phyloP scores from a whole-genome alignment of 2,113 vertebrate species.

The Podiceps cristatus region DNA sequence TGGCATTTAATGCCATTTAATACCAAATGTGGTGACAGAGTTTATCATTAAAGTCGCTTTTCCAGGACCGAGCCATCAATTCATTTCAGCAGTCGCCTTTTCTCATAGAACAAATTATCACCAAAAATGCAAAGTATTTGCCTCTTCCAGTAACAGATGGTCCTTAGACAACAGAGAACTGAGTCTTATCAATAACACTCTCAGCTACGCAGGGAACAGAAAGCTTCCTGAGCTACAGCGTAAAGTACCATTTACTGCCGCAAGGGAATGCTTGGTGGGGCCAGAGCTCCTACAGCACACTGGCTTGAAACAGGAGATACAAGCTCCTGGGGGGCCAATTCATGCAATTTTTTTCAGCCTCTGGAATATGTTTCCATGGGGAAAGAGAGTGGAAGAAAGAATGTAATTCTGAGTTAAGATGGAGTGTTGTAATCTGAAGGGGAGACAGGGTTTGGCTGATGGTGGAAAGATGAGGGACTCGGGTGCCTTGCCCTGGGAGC shows the following conservation, averaged over 20 bases:
- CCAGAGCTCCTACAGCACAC: neutral
- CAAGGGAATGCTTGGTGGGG: slow-evolving; percentile 16
- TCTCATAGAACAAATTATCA: slow-evolving; percentile 24
- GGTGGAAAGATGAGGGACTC: neutral
- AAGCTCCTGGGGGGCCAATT: neutral
- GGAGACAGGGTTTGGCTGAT: neutral
- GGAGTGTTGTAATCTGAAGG: neutral
- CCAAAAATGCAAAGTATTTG: slow-evolving; percentile 39
- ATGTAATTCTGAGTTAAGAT: neutral
- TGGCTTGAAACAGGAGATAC: neutral
- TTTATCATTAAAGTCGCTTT: neutral
- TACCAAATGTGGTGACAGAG: neutral
- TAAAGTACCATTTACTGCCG: slow-evolving; percentile 52
- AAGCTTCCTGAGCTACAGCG: neutral
- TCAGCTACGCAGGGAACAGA: neutral
- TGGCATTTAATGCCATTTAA: neutral
- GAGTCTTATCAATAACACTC: slow-evolving; percentile 56
- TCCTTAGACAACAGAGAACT: slow-evolving; percentile 27
- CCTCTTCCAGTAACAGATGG: slow-evolving; percentile 46
- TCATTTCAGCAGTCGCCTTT: slow-evolving; percentile 21
- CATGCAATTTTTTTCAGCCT: neutral
- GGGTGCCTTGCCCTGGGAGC: rapidly evolving
- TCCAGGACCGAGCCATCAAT: neutral
- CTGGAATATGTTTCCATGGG: neutral
- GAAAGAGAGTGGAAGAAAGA: neutral